These are phyloP conservation scores for Phalacrocorax pelagicus DNA, from an alignment of 2,113 vertebrate genomes.

Conservation along the genomic window DNA sequence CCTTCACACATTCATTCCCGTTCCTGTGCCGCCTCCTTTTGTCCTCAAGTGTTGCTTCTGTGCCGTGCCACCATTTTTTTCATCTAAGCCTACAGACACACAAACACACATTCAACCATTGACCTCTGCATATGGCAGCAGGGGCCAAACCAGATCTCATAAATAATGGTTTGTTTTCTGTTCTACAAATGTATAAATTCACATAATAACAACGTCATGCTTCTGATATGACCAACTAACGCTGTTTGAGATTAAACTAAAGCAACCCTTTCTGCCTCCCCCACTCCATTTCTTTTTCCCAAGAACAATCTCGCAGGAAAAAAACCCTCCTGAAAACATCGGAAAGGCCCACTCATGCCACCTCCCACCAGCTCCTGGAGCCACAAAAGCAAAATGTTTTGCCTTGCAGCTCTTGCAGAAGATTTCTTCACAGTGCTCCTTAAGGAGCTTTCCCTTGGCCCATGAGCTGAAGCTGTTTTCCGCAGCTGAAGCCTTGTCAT, in stretches of 20 bases:
- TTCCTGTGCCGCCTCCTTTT: background rate
- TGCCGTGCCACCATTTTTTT: background rate
- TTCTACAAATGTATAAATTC: background rate
- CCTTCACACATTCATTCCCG: background rate
- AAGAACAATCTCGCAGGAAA: background rate
- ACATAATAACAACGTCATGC: accelerated
- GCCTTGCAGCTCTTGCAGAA: background rate
- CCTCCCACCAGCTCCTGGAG: background rate
- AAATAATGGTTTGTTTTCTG: background rate
- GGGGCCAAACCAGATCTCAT: background rate
- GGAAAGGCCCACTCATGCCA: background rate
- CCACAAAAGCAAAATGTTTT: background rate
- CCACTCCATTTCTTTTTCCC: background rate
- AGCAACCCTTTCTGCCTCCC: background rate
- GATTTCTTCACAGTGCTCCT: background rate
- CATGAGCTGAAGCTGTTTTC: background rate
- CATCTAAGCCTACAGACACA: background rate
- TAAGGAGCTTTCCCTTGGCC: background rate
- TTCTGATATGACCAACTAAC: background rate
- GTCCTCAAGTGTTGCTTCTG: background rate
- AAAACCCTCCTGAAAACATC: background rate
- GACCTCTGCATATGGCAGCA: background rate
- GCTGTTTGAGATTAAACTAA: background rate
- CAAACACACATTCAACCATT: background rate
- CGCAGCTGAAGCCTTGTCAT: background rate